Base-by-base conservation (phyloP, 2,797 vertebrate genomes). In the Gephyroberyx darwinii region DNA sequence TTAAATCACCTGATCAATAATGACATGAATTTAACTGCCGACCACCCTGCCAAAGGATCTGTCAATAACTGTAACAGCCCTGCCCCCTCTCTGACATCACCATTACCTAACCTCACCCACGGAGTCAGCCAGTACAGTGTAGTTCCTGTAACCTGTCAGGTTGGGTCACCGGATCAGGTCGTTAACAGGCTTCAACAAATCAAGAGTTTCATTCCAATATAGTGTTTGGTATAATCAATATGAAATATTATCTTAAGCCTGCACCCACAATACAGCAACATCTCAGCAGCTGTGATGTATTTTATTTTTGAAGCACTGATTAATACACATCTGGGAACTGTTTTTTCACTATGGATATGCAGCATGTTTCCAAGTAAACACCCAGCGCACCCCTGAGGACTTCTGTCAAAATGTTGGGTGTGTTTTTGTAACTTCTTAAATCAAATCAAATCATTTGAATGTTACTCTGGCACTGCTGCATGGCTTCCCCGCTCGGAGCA, bases 1-100 rank as follows among this genome's bases (percentile, higher is more conserved):
- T 76, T 76, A 80, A 88, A 89, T 84, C 80, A 74, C 56, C 66
- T 26, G 74, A 91, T 93, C 91, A 85, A 93, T 94, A 90, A 59
- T 39, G 55, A 86, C 89, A 84, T 62, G 74, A 85, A 84, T 90
- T 89, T 82, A 89, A 84, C 83, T 75, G 82, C 80, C n/a, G 73
- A 63, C 68, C 73, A 59, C 58, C 72, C 82, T 75, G 67, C 22
- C 51, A 65, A 61, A 82, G 73, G 65, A 22, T 54, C 60, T 65
- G 87, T 87, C 88, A 8, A 84, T 88, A 89, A 66, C 67, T 80
- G 37, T 53, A 37, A 58, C 20, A 5, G 37, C 33, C 31, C 65
- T 41, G 43, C 74, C 17, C 48, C 45, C 51, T 35, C 56, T 47
- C 77, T 85, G 81, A 84, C 89, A 77, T 85, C 83, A 77, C 80